phyloP scores from a whole-genome alignment of 2,797 vertebrate species.

The Cuniculus paca region DNA sequence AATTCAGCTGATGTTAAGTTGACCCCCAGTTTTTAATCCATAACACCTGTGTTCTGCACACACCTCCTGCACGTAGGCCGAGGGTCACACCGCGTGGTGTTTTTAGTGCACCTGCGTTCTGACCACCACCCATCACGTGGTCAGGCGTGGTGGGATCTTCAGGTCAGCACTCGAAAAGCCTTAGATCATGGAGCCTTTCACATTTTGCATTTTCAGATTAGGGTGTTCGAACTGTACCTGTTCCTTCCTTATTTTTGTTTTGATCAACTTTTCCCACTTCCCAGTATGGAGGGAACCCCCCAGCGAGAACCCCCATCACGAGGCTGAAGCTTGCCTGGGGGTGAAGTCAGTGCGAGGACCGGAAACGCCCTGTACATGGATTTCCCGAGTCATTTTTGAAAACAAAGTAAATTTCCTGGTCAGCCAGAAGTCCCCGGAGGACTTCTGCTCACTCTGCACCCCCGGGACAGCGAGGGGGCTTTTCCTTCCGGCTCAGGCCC shows the following conservation, averaged over 20 bases:
- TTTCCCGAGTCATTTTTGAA: not conserved
- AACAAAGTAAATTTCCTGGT: not conserved
- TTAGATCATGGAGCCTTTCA: not conserved
- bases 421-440: not conserved
- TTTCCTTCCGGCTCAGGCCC: not conserved
- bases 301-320: not conserved
- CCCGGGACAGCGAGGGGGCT: not conserved
- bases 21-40: too few relatives aligned
- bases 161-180: not conserved
- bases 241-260: not conserved
- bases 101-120: not conserved
- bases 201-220: not conserved
- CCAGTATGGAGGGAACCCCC: not conserved
- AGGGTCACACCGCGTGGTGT: not conserved
- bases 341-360: not conserved
- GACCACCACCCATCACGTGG: not conserved
- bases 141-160: not conserved
- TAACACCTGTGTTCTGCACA: not conserved
- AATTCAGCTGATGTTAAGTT: too few relatives aligned
- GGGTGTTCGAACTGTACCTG: not conserved
- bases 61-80: not conserved
- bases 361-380: not conserved
- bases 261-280: not conserved
- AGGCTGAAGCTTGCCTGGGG: not conserved
- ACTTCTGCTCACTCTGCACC: not conserved